These are phyloP conservation scores for Papilio gigon DNA, from an alignment of 2,888 invertebrate genomes.

Conservation along the genomic window DNA sequence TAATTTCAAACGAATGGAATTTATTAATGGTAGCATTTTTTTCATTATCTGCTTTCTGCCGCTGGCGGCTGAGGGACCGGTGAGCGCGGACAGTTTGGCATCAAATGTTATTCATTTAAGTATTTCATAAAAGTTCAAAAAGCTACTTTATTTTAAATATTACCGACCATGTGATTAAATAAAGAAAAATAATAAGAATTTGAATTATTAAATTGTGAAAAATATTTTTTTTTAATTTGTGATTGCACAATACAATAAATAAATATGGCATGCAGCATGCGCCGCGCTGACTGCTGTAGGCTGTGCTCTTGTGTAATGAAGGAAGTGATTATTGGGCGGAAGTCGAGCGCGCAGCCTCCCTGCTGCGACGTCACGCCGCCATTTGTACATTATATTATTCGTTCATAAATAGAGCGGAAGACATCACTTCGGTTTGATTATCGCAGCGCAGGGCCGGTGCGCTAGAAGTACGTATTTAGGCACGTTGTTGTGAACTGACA, in stretches of 20 bases:
- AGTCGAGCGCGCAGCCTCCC: constrained; percentile 19
- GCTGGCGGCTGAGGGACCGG: no score
- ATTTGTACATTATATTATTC: constrained; percentile 8
- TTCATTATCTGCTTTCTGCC: neutral
- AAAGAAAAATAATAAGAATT: neutral
- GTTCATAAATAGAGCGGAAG: constrained; percentile 16
- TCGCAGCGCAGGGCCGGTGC: neutral
- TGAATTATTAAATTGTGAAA: neutral
- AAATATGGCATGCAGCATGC: constrained; percentile 1
- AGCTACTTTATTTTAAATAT: no score
- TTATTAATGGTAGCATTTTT: neutral
- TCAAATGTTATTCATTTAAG: no score
- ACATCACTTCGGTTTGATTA: constrained; percentile 15
- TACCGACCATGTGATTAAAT: no score
- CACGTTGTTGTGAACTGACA: neutral
- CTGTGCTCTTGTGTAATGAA: constrained; percentile 1
- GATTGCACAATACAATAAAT: neutral
- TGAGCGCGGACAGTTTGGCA: no score
- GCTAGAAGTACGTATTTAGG: neutral
- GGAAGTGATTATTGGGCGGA: constrained; percentile 33
- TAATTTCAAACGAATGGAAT: neutral
- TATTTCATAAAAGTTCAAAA: no score
- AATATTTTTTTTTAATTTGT: neutral
- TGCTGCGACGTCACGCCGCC: neutral
- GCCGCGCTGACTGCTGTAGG: neutral